Percentiles rank a stretch among this genome's conserved stretches.
phyloP scores from a whole-genome alignment of 2,113 vertebrate species.

The Rhinogobius similis region DNA sequence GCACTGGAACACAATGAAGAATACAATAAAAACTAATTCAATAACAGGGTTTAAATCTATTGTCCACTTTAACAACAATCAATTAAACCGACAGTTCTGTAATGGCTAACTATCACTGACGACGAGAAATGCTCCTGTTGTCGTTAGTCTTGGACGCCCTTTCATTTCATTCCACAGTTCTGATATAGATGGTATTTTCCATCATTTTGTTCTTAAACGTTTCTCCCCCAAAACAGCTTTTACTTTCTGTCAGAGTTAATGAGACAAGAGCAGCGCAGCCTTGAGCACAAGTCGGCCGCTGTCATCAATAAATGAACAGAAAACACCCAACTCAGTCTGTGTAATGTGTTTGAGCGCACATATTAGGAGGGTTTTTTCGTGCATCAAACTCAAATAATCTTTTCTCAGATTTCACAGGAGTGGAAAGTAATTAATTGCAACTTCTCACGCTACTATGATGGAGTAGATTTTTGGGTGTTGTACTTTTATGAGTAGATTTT shows the following conservation, averaged over 20 bases:
- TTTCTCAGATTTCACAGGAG: not conserved
- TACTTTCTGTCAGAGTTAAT: slow-evolving; percentile 18
- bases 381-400: not conserved
- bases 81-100: not conserved
- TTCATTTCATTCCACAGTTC: not conserved
- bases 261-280: not conserved
- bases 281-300: not conserved
- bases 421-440: no score
- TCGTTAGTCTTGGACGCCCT: not conserved
- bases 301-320: slow-evolving; percentile 18
- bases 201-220: not conserved
- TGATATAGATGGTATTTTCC: not conserved
- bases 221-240: not conserved
- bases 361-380: not conserved
- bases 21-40: not conserved
- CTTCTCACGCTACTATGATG: no score
- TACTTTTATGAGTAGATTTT: no score
- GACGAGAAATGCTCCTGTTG: not conserved
- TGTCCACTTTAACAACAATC: no score
- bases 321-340: not conserved
- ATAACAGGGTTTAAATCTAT: no score
- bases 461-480: no score
- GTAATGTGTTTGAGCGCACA: not conserved
- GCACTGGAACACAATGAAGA: not conserved
- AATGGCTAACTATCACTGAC: not conserved